Evolutionary conservation across 2,113 vertebrate species (phyloP), one percentile per base, ranked within the genome.

Genomic region (Cichladusa arquata): DNA sequence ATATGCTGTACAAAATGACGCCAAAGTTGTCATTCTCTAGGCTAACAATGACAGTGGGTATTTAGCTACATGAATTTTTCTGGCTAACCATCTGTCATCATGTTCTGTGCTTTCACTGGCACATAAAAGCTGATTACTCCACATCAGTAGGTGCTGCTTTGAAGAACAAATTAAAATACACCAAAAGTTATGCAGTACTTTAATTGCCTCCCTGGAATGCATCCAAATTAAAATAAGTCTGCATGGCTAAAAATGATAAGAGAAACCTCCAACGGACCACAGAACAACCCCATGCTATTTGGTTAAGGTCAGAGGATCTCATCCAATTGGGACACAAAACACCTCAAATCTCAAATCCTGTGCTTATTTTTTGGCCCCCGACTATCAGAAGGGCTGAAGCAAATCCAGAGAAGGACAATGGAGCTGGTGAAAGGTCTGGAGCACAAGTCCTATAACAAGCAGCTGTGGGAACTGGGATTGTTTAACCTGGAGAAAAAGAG

Each of bases 81-180:
- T 95, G 57, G 66, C 73, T 93, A 80, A 64, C 94, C 95, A 95
- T 97, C 95, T 97, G 95, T 96, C 91, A 87, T 79, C 58, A 36
- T 42, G 77, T 92, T 91, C 81, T 92, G 25, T 91, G 73, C 84
- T 87, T 95, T 95, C 78, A 44, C 57, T 89, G 86, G 69, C 86
- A 89, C 81, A 79, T 92, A 95, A 93, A 97, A 93, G 45, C 84
- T 87, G 78, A 95, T 96, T 93, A 97, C 86, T 69, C 84, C 73
- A 79, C 78, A 93, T 92, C 89, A 95, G 91, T 81, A 89, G 92
- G 40, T 72, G 28, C 26, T 85, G 50, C 53, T 96, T 93, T 92
- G 57, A 95, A 86, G 88, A 95, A 72, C 69, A 92, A 95, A 95
- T 91, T 95, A 93, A 92, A 96, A 94, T 77, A 94, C 45, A 80